Evolutionary conservation across 1,140 invertebrate genomes (phyloP), one percentile per base, ranked within the genome.

Genomic region (Trichoplusia ni): DNA sequence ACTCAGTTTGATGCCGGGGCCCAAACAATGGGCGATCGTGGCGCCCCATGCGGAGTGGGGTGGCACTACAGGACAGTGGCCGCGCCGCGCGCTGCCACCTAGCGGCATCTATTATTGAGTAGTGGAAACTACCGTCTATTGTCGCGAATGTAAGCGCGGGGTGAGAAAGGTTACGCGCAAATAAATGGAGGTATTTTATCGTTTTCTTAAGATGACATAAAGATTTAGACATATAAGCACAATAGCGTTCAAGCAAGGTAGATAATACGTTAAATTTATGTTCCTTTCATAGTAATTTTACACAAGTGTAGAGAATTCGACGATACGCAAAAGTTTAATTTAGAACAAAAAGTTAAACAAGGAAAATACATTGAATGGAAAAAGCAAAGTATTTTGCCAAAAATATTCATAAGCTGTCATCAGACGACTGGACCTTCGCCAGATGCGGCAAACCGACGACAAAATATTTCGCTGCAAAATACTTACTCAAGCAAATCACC

Each of bases 401-500:
- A 88, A 90, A 90, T 90, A 89, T 90, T 90, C 86, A 90, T 90
- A 88, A 89, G 84, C 86, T 90, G 87, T 90, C 87, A 89, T 90
- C 87, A 84, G 67, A 77, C 82, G 77, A 86, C 86, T 89, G 87
- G 86, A 90, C 86, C 73, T 53, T 66, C 78, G 87, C 87, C 87
- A 90, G 86, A 79, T 88, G 85, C 78, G 82, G 84, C 68, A 75
- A 84, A 79, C 83, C 80, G 69, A 82, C 78, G 83, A 86, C 87
- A 82, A 90, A 90, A 86, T 90, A 89, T 90, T 87, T 80, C 81
- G 73, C 75, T 74, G 79, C 84, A 86, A 85, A 90, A 88, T 86
- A 88, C 84, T 85, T 79, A 84, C 75, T 81, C 75, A 73, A 77
- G 67, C 73, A 82, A 90, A 88, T 86, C 82, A 83, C 81, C 83